Evolutionary conservation across 2,888 invertebrate genomes (phyloP).

Genomic region (Acleris sparsana): DNA sequence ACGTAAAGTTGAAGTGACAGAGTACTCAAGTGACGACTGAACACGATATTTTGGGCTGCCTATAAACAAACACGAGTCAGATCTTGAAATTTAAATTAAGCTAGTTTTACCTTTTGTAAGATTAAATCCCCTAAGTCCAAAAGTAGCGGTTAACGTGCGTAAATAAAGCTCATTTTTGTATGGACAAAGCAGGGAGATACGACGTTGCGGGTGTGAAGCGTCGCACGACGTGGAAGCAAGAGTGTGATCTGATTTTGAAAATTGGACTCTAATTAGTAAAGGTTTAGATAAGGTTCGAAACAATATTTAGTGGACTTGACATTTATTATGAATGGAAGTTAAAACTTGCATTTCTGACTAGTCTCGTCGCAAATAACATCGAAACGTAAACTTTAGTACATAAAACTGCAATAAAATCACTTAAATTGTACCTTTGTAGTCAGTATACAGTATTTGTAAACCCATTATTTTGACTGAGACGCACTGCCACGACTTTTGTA

Average conservation of each 20-base stretch:
- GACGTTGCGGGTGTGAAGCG: conserved; percentile 21
- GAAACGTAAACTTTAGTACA: conserved; percentile 30
- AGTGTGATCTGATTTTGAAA: conserved; percentile 34
- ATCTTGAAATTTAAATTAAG: conserved; percentile 1
- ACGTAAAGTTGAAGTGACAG: no score
- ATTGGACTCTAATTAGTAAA: conserved; percentile 20
- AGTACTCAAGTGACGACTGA: background rate
- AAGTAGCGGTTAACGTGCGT: conserved; percentile 21
- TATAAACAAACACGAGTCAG: background rate
- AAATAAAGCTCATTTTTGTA: conserved; percentile 39
- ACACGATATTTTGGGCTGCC: background rate
- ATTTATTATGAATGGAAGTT: conserved; percentile 2
- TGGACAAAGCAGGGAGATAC: conserved; percentile 45
- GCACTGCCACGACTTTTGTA: conserved; percentile 30
- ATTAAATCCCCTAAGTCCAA: conserved; percentile 26
- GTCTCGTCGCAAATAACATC: conserved; percentile 26
- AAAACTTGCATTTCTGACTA: conserved; percentile 20
- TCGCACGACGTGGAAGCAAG: conserved; percentile 28
- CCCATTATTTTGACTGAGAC: conserved; percentile 25
- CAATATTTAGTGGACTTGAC: conserved; percentile 13
- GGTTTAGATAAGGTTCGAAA: conserved; percentile 5
- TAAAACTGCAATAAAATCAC: conserved; percentile 22
- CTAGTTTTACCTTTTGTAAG: conserved; percentile 25
- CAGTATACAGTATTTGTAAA: conserved; percentile 17
- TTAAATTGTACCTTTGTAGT: conserved; percentile 4